phyloP scores from a whole-genome alignment of 2,888 invertebrate species.

The Dromius quadrimaculatus region DNA sequence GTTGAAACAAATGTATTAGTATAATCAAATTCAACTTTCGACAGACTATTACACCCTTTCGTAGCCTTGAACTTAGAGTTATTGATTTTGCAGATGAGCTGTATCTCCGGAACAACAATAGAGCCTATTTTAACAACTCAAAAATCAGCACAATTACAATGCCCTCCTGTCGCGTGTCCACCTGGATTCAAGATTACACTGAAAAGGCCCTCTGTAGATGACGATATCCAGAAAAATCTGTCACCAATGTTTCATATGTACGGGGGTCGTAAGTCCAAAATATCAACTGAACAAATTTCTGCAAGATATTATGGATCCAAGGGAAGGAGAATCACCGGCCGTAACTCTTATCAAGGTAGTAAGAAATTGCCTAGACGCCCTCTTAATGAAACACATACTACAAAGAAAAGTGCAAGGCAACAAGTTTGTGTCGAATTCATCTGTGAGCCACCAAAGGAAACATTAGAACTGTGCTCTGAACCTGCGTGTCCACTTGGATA shows the following conservation, averaged over 20 bases:
- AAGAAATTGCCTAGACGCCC: conserved; percentile 18
- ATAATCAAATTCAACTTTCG: no score
- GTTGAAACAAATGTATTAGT: no score
- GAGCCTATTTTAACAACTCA: conserved; percentile 33
- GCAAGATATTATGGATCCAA: conserved; percentile 59
- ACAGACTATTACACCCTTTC: no score
- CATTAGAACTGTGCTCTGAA: conserved; percentile 57
- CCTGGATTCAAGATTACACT: conserved; percentile 68
- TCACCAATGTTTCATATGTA: conserved; percentile 67
- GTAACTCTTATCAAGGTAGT: background rate
- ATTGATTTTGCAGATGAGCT: conserved; percentile 3
- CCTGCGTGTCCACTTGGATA: conserved; percentile 73
- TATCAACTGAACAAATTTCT: conserved; percentile 60
- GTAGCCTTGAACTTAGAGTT: background rate
- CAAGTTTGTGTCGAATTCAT: conserved; percentile 53
- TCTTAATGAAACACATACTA: conserved; percentile 54
- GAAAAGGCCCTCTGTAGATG: conserved; percentile 58
- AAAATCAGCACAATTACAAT: conserved; percentile 60
- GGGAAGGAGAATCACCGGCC: conserved; percentile 57
- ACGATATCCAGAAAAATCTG: conserved; percentile 62
- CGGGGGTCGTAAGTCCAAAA: conserved; percentile 36
- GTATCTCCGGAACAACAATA: conserved; percentile 13
- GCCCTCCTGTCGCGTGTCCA: conserved; percentile 68
- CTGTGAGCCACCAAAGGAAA: conserved; percentile 41
- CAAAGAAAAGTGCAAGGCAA: conserved; percentile 34